Evolutionary conservation across 2,888 invertebrate genomes (phyloP).

Genomic region (Chrysolina oricalcia): DNA sequence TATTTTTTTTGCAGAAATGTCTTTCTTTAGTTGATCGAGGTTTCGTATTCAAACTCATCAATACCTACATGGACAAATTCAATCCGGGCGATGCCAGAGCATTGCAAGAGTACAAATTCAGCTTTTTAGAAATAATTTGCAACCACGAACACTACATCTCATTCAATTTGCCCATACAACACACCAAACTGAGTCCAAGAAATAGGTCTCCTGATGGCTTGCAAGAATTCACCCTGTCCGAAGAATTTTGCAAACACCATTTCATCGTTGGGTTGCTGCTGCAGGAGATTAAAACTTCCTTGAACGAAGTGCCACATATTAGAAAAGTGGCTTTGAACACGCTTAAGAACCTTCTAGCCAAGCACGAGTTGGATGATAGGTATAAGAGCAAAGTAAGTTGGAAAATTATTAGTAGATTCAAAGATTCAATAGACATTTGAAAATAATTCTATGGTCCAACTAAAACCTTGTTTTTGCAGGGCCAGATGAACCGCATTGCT

Average conservation of each 20-base stretch:
- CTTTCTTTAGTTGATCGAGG: slow-evolving; percentile 96
- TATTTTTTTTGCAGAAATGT: slow-evolving; percentile 77
- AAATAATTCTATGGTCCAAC: slow-evolving; percentile 71
- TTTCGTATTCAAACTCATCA: slow-evolving; percentile 91
- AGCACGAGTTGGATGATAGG: slow-evolving; percentile 95
- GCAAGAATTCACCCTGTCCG: slow-evolving; percentile 79
- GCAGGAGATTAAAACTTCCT: slow-evolving; percentile 89
- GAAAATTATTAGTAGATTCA: neutral
- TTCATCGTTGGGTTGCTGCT: slow-evolving; percentile 91
- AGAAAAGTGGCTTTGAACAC: slow-evolving; percentile 86
- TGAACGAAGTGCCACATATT: slow-evolving; percentile 89
- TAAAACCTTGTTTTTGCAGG: slow-evolving; percentile 75
- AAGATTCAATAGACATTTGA: neutral
- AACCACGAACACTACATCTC: slow-evolving; percentile 96
- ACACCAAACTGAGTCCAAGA: slow-evolving; percentile 77
- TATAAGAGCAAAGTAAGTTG: slow-evolving; percentile 50
- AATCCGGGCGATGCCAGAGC: slow-evolving; percentile 85
- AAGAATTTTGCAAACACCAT: slow-evolving; percentile 92
- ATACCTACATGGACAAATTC: slow-evolving; percentile 90
- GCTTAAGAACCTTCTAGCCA: slow-evolving; percentile 90
- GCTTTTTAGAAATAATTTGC: slow-evolving; percentile 91
- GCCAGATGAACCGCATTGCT: slow-evolving; percentile 88
- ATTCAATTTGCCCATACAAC: slow-evolving; percentile 90
- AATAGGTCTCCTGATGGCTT: slow-evolving; percentile 71
- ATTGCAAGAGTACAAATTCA: slow-evolving; percentile 92